phyloP scores from a whole-genome alignment of 1,140 invertebrate genomes.

The Drosophila ohnishii region DNA sequence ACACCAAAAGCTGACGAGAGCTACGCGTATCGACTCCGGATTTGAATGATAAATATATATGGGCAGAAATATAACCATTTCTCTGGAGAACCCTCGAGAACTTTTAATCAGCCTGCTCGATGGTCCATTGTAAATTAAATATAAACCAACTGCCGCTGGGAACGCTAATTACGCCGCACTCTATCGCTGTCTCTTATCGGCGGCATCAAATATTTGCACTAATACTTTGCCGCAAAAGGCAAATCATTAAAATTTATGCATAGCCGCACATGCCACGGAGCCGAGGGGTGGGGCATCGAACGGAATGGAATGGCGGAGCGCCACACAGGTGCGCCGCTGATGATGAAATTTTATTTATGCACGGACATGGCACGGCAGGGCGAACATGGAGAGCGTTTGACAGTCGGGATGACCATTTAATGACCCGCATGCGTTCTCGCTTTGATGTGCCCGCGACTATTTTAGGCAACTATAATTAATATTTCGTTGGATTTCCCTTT shows the following conservation, averaged over 20 bases:
- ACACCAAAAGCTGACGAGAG: not conserved
- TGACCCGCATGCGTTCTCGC: constrained; percentile 62
- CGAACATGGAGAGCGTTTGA: constrained; percentile 20
- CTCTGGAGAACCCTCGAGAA: constrained; percentile 33
- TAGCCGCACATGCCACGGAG: constrained; percentile 45
- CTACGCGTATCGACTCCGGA: not conserved
- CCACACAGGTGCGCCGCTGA: constrained; percentile 5
- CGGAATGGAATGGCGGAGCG: not conserved
- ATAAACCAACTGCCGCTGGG: constrained; percentile 35
- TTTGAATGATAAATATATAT: constrained; percentile 20
- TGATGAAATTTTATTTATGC: constrained; percentile 41
- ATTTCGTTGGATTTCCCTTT: constrained; percentile 53
- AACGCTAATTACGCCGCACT: constrained; percentile 58
- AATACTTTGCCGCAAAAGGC: constrained; percentile 67
- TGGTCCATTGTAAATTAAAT: constrained; percentile 43
- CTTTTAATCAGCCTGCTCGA: constrained; percentile 28
- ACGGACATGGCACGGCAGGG: constrained; percentile 4
- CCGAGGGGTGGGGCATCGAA: not conserved
- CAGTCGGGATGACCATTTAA: constrained; percentile 56
- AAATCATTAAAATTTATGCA: constrained; percentile 80
- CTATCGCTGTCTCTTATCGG: constrained; percentile 54
- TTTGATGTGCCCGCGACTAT: constrained; percentile 59
- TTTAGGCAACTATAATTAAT: constrained; percentile 61
- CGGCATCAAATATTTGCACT: constrained; percentile 68
- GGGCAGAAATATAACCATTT: constrained; percentile 21